Base-by-base conservation (phyloP, 2,888 invertebrate genomes). In the Lissonota sp. region DNA sequence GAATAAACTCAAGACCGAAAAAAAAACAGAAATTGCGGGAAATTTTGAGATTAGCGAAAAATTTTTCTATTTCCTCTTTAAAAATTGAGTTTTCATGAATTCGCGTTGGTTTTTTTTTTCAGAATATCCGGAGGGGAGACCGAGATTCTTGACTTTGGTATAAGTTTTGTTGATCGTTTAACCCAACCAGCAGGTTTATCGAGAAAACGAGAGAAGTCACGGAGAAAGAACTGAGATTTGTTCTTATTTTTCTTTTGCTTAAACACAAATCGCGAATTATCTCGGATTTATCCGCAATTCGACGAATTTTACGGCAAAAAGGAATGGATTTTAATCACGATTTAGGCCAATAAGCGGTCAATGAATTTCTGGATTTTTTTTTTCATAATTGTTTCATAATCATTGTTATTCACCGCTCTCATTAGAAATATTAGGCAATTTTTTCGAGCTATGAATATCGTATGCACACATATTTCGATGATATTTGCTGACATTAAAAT, bases 161-260 rank as follows among this genome's bases (percentile, higher is more conserved):
- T 10, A 49, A 49, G n/a, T 49, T 51, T 42, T n/a, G 8, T 49
- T 37, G 37, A 49, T 70, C 8, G 44, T 63, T 72, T 60, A 57
- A 79, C 82, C 82, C 79, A 82, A 71, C 82, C 82, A 75, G 82
- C 82, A 71, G 78, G 81, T 71, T 49, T 66, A 75, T 60, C 26
- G 6, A 37, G n/a, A 55, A 55, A 8, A 14, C 6, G 51, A n/a
- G n/a, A 40, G 49, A 72, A 58, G n/a, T 60, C 49, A 4, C 12
- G 14, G 39, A n/a, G 39, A 6, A 58, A 4, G 10, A n/a, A 49
- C 10, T n/a, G n/a, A 10, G n/a, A 0, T 49, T 12, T 7, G n/a
- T 7, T 8, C 49, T 12, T 49, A 10, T 53, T 26, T 37, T 53
- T 49, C 51, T 58, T 10, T n/a, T 5, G 49, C n/a, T 44, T 39